Percentiles rank a stretch among this genome's conserved stretches.
Evolutionary conservation across 1,140 invertebrate genomes (phyloP).

Genomic region (Nilaparvata lugens): DNA sequence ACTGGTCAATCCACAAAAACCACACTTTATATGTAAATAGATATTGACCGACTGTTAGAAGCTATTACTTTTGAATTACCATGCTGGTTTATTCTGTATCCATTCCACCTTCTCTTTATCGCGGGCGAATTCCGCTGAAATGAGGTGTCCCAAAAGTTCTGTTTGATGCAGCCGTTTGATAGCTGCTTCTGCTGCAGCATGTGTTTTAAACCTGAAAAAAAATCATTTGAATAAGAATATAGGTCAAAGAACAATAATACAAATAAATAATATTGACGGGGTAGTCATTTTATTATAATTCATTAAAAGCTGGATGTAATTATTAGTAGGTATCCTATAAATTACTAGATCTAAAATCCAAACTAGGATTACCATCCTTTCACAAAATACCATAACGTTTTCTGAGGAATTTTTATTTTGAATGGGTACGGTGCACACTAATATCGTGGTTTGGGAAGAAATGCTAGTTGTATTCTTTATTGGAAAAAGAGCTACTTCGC

Average conservation of each 20-base stretch:
- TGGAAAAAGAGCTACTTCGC: no score
- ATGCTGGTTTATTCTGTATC: conserved; percentile 2
- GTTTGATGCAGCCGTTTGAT: conserved; percentile 53
- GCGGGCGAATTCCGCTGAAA: conserved; percentile 53
- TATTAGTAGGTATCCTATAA: neutral
- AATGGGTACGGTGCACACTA: no score
- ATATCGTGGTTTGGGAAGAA: no score
- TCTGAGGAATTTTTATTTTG: no score
- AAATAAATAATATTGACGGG: neutral
- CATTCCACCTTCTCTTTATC: neutral
- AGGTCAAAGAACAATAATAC: neutral
- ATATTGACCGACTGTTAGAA: no score
- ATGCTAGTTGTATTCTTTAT: no score
- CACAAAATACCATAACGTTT: no score
- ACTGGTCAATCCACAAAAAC: no score
- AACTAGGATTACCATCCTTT: no score
- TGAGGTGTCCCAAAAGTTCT: conserved; percentile 43
- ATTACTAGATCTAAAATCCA: no score
- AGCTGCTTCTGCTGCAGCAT: conserved; percentile 44
- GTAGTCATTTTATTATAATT: neutral
- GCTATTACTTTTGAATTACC: conserved; percentile 24
- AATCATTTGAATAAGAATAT: neutral
- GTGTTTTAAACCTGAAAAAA: conserved; percentile 44
- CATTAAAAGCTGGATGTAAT: neutral
- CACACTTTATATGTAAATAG: no score